phyloP scores from a whole-genome alignment of 2,113 vertebrate species.

The Tragelaphus scriptus region DNA sequence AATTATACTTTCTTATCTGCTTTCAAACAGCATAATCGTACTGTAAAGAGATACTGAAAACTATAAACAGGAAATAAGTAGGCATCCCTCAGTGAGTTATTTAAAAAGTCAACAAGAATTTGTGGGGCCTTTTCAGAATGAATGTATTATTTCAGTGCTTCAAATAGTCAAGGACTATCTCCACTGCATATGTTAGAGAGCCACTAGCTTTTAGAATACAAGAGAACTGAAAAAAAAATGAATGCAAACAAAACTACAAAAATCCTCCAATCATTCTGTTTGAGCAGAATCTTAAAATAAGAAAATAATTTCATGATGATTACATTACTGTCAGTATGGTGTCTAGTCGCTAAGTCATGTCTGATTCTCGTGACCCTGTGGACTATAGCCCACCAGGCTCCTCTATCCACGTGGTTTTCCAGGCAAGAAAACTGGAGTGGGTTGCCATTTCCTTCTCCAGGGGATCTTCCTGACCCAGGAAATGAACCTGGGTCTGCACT shows the following conservation, averaged over 20 bases:
- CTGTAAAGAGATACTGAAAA: background rate
- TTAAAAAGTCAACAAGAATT: background rate
- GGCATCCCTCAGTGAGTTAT: background rate
- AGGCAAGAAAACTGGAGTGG: background rate
- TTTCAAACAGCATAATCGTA: background rate
- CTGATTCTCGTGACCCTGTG: background rate
- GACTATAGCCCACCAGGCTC: background rate
- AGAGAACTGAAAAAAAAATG: background rate
- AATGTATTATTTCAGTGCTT: background rate
- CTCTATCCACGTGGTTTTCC: background rate
- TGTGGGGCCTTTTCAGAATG: background rate
- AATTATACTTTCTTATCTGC: background rate
- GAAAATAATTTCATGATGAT: background rate
- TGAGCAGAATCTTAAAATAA: background rate
- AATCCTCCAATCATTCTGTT: background rate
- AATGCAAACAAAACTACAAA: background rate
- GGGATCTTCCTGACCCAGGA: background rate
- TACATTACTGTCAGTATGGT: background rate
- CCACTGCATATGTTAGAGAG: background rate
- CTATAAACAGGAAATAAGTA: background rate
- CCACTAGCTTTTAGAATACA: background rate
- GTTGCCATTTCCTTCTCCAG: background rate
- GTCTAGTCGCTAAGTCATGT: background rate
- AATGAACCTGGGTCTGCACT: background rate
- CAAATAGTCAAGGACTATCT: background rate